phyloP scores from a whole-genome alignment of 35 echinoderm and acorn worm species.

The Apostichopus japonicus region DNA sequence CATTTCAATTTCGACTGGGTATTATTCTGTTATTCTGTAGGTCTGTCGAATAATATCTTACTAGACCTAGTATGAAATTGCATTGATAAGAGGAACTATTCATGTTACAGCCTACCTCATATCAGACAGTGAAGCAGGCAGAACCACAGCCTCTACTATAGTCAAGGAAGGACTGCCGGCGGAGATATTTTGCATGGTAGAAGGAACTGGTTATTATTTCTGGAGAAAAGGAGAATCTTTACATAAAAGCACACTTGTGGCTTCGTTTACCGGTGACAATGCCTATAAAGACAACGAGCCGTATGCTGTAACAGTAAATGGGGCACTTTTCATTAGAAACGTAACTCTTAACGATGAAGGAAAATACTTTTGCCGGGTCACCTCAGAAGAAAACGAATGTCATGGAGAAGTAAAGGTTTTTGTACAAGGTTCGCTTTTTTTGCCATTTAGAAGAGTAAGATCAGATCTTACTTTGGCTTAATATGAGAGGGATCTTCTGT shows the following conservation, averaged over 20 bases:
- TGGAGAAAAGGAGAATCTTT: background rate
- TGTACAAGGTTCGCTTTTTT: background rate
- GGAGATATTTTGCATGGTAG: background rate
- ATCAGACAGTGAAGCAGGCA: too few species aligned
- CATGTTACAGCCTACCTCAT: too few species aligned
- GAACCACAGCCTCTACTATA: background rate
- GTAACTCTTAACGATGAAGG: background rate
- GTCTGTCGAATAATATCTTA: too few species aligned
- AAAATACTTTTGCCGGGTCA: background rate
- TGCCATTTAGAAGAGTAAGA: too few species aligned
- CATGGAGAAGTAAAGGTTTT: background rate
- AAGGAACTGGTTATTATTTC: background rate
- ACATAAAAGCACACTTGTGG: background rate
- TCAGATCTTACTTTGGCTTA: too few species aligned
- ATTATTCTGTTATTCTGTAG: too few species aligned
- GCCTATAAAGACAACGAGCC: background rate
- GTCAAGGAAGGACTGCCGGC: background rate
- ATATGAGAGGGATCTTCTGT: too few species aligned
- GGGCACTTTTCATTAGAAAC: background rate
- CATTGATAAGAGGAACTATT: too few species aligned
- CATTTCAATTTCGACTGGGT: too few species aligned
- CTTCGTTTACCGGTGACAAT: background rate
- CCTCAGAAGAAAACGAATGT: background rate
- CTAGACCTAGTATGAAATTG: too few species aligned
- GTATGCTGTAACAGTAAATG: background rate